Evolutionary conservation across 2,113 vertebrate species (phyloP), one percentile per base, ranked within the genome.

Genomic region (Phyllostomus hastatus): DNA sequence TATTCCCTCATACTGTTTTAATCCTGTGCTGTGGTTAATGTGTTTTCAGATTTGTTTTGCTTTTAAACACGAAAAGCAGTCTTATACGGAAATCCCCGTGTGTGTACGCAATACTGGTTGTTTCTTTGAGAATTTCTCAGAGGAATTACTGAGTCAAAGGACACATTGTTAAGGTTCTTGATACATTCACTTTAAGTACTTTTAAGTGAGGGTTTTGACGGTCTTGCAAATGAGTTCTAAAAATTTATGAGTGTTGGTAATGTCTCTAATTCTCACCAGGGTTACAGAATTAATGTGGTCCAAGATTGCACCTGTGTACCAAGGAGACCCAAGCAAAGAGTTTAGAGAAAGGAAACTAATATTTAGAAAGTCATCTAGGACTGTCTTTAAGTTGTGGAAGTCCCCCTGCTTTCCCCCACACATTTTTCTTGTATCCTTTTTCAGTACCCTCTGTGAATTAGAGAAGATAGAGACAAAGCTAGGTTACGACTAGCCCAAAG

Each of bases 1-100:
- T 43, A 31, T 48, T 41, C 88, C 46, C 38, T 67, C 43, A 20
- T 38, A 24, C 67, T 19, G 4, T 82, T 83, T 72, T 61, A 83
- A 46, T 73, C 26, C 66, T 84, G 6, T 75, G 8, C 35, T 89
- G 31, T 70, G 86, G 33, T 64, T 64, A 82, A 80, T 94, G 69
- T 73, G 24, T 89, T 95, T 88, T 28, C 81, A 92, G 33, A 90
- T 87, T 57, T 54, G 57, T 96, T 95, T 95, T 85, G 41, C 66
- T 67, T 84, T 94, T 90, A 94, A 86, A 94, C 41, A 10, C 72
- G 80, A 73, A 82, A 69, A 64, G 24, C 17, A 41, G 10, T 67
- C 22, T 87, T 86, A 14, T 15, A 19, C 80, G 57, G 41, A 52
- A 94, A 52, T 72, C 33, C 7, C 24, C 46, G 33, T 64, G 50